Percentiles rank a stretch among this genome's conserved stretches.
These are phyloP conservation scores for Sinonovacula constricta DNA, from an alignment of 1,140 invertebrate species.

Conservation along the genomic window DNA sequence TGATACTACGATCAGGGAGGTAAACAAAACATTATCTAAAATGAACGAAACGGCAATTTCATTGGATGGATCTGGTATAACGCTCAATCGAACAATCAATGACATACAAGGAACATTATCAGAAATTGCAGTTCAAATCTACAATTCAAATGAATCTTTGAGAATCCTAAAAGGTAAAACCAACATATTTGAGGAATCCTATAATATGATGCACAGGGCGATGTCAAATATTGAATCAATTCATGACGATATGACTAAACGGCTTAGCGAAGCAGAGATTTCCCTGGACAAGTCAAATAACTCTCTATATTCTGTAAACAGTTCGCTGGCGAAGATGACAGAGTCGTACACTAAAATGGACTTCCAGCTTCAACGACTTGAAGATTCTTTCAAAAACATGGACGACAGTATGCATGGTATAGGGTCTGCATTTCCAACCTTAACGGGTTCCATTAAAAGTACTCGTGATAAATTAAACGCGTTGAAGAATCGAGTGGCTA, in stretches of 20 bases:
- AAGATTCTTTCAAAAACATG: constrained; percentile 23
- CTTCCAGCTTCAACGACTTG: background rate
- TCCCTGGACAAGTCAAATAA: background rate
- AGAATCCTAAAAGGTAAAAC: constrained; percentile 19
- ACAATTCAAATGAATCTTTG: constrained; percentile 42
- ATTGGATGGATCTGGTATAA: constrained; percentile 11
- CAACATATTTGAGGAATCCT: constrained; percentile 27
- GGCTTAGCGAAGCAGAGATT: constrained; percentile 2
- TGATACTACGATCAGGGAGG: constrained; percentile 5
- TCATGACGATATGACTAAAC: background rate
- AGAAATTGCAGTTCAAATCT: constrained; percentile 5
- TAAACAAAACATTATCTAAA: constrained; percentile 21
- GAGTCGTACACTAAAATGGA: background rate
- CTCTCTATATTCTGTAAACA: constrained; percentile 18
- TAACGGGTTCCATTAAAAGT: constrained; percentile 1
- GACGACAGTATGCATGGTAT: constrained; percentile 2
- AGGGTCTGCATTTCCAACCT: constrained; percentile 34
- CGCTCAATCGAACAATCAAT: background rate
- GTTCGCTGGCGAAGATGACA: constrained; percentile 1
- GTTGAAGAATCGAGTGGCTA: background rate
- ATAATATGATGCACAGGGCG: constrained; percentile 15
- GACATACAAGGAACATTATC: constrained; percentile 3
- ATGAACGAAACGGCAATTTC: constrained; percentile 25
- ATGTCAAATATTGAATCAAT: constrained; percentile 1
- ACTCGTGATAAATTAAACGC: background rate